Conservation (phyloP, 2,797 vertebrate genomes). For the Acanthurus lineatus region DNA sequence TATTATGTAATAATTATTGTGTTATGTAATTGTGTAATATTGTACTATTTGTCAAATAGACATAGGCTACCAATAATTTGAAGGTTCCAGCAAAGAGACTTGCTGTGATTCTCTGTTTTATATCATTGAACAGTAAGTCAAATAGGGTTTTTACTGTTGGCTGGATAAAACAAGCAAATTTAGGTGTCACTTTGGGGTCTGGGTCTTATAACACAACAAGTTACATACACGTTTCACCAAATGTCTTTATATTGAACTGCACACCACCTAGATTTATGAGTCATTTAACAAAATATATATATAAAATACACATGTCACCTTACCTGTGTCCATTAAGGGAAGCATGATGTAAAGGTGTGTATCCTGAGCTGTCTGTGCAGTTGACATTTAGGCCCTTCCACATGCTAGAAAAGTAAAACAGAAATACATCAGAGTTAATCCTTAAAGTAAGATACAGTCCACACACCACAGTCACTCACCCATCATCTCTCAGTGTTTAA, state of each 20-base stretch:
- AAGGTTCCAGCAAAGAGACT: no score
- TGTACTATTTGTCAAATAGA: no score
- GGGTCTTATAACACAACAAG: no score
- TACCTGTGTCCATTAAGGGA: slow-evolving; percentile 98
- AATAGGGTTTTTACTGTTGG: no score
- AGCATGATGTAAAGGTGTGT: slow-evolving; percentile 96
- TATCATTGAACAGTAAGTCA: no score
- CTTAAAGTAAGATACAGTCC: not conserved
- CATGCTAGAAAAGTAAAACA: slow-evolving; percentile 87
- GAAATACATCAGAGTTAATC: slow-evolving; percentile 31
- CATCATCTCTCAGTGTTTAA: not conserved
- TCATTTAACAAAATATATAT: not conserved
- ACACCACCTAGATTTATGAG: not conserved
- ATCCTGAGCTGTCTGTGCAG: slow-evolving; percentile 96
- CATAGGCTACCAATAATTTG: no score
- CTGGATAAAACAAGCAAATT: no score
- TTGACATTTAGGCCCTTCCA: slow-evolving; percentile 98
- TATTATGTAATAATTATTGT: no score
- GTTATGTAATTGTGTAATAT: no score
- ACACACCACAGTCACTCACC: not conserved
- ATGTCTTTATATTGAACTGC: not conserved
- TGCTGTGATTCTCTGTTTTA: no score
- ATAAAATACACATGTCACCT: not conserved
- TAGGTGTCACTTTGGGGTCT: no score
- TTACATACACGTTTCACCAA: not conserved